Conservation (phyloP, 1,140 invertebrate species). For the Plutomurus gul region DNA sequence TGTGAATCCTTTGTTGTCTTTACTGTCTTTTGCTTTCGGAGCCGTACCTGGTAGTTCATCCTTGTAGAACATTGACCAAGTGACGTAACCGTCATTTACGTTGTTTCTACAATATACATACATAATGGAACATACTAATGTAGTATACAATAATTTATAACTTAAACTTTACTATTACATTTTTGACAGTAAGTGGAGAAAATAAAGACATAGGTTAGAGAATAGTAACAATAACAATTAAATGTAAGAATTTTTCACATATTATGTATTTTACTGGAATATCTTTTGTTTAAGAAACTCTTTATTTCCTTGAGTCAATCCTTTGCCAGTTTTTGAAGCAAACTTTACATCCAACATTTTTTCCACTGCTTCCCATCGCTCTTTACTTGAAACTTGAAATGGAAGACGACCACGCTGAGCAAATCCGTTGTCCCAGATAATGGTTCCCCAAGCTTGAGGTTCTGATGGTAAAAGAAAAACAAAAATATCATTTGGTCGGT, state of each 20-base stretch:
- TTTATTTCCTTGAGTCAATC: neutral
- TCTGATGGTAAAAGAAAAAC: no score
- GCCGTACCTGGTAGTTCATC: neutral
- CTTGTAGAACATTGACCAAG: slow-evolving; percentile 20
- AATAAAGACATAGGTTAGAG: no score
- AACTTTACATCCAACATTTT: neutral
- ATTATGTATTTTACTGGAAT: neutral
- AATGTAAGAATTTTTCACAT: no score
- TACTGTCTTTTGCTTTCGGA: neutral
- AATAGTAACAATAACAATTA: no score
- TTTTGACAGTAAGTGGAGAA: no score
- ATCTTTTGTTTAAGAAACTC: neutral
- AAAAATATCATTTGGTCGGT: no score
- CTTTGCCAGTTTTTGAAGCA: neutral
- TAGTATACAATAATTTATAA: no score
- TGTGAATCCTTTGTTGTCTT: neutral
- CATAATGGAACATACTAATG: no score
- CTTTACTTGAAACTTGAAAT: neutral
- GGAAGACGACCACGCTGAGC: neutral
- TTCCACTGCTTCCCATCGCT: neutral
- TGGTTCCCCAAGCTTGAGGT: neutral
- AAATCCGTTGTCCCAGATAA: slow-evolving; percentile 5
- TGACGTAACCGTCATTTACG: neutral
- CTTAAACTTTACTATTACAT: no score
- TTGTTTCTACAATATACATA: neutral